Evolutionary conservation across 2,113 vertebrate genomes (phyloP).

Genomic region (Nettapus auritus): DNA sequence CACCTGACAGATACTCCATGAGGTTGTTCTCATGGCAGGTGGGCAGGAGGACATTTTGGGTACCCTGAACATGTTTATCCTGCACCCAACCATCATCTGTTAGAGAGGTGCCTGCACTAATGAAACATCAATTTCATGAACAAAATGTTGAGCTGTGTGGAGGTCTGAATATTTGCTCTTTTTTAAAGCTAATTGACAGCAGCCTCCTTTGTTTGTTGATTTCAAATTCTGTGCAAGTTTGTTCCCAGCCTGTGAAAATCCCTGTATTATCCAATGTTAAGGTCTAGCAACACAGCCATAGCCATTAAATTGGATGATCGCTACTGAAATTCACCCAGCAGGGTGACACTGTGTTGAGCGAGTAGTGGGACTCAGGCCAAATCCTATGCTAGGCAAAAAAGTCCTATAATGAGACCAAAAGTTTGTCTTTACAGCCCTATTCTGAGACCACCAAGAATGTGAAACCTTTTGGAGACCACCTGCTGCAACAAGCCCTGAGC

Average conservation of each 20-base stretch:
- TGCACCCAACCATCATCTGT: accelerated
- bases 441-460: constrained; percentile 47
- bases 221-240: background rate
- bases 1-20: background rate
- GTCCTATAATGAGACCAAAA: constrained; percentile 16
- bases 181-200: background rate
- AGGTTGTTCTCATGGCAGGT: background rate
- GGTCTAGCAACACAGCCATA: background rate
- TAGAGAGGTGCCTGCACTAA: background rate
- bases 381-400: background rate
- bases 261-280: background rate
- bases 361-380: constrained; percentile 33
- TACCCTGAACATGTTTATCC: background rate
- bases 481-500: background rate
- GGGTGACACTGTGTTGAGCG: background rate
- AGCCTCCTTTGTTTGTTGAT: constrained; percentile 10
- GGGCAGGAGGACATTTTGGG: background rate
- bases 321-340: constrained; percentile 26
- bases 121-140: background rate
- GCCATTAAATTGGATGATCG: constrained; percentile 33
- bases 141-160: background rate
- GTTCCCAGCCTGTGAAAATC: background rate
- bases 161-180: background rate
- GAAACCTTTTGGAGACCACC: constrained; percentile 15
- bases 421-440: constrained; percentile 17